Base-by-base conservation (phyloP, 2,888 invertebrate species). In the Tuta absoluta region DNA sequence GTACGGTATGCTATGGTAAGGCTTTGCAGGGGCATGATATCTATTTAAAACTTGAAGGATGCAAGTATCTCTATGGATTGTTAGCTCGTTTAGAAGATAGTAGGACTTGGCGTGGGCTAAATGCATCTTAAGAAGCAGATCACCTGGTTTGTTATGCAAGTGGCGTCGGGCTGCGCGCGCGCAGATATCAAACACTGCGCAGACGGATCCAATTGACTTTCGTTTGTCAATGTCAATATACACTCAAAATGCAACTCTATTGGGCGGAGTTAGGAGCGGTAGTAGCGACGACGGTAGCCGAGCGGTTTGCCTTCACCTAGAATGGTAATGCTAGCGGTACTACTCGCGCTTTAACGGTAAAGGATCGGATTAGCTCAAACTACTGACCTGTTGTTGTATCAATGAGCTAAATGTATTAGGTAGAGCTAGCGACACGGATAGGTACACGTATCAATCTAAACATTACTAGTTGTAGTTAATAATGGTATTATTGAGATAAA, bases 241-340 rank as follows among this genome's bases (percentile, higher is more conserved):
- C 57, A 57, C n/a, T 57, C 57, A 10, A 57, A 17, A 33, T 10
- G 8, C 33, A 8, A 37, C 57, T 57, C 17, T 33, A 37, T n/a
- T 17, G 3, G 33, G 17, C 14, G 28, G 57, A 10, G 57, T 10
- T 12, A 57, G 8, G 57, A 33, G 24, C 33, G n/a, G 5, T 37
- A 33, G 19, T 57, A 7, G 19, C 57, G 33, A 8, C 5, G 33
- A 8, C 5, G 33, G 12, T 12, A 17, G 41, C 14, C 45, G 23
- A 75, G 80, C 73, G 69, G 87, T 80, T 89, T 71, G 80, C 89
- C 89, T 89, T 89, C 88, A 89, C 89, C 89, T 84, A 86, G 87
- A 87, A 88, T 85, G 84, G 79, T 80, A 85, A 87, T 85, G 72
- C 72, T 74, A 78, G 77, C 78, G 78, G 51, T 60, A 53, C 49